phyloP scores from a whole-genome alignment of 2,113 vertebrate genomes.

The Brachypteracias leptosomus region DNA sequence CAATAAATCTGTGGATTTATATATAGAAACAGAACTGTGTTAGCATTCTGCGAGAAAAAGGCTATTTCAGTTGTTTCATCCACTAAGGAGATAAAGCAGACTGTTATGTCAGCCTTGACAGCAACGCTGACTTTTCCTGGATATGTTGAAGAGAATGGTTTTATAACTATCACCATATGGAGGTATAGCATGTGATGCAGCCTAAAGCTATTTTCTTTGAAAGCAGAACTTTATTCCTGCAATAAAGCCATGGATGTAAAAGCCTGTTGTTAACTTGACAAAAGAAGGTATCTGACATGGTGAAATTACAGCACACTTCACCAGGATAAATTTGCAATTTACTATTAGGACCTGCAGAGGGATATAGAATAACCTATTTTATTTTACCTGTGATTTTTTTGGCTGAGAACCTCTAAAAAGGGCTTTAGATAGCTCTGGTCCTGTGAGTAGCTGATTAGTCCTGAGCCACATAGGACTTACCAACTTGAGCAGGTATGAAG shows the following conservation, averaged over 20 bases:
- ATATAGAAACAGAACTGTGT: not conserved
- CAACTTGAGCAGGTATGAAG: not conserved
- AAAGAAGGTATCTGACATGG: not conserved
- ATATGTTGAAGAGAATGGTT: slow-evolving; percentile 15
- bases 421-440: not conserved
- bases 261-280: not conserved
- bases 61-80: slow-evolving; percentile 41
- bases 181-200: not conserved
- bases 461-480: not conserved
- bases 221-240: slow-evolving; percentile 27
- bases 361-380: not conserved
- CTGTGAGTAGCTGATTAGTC: not conserved
- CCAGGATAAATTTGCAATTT: not conserved
- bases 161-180: slow-evolving; percentile 39
- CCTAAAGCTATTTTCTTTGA: slow-evolving; percentile 48
- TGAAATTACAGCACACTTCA: not conserved
- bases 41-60: slow-evolving; percentile 27
- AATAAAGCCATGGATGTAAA: not conserved
- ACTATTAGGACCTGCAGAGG: not conserved
- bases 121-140: slow-evolving; percentile 9
- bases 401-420: not conserved
- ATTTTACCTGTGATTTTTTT: not conserved
- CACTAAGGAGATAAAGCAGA: slow-evolving; percentile 20
- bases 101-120: slow-evolving; percentile 38
- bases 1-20: not conserved